Base-by-base conservation (phyloP, 1,140 invertebrate genomes). In the Magallana angulata region DNA sequence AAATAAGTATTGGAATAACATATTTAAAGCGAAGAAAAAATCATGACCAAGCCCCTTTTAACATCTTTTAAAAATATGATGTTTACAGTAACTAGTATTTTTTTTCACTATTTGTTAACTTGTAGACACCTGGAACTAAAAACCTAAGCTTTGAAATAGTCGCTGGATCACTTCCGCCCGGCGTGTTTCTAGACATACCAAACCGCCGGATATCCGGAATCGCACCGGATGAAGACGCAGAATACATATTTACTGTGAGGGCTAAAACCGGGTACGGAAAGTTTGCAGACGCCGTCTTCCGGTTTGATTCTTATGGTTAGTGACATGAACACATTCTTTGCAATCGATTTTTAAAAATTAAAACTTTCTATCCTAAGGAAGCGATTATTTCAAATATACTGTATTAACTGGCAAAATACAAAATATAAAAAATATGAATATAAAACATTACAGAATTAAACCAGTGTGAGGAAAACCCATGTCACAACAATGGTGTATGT, bases 231-330 rank as follows among this genome's bases (percentile, higher is more conserved):
- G 84, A 88, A 30, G 86, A 91, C 64, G 90, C 90, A 16, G 80
- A 87, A 8, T 91, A 88, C 71, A 89, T 68, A 30, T 90, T 91
- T 62, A 90, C 89, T 2, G 87, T 91, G n/a, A 60, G 90, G 57
- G 90, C 90, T 12, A 88, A 85, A 48, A 88, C 88, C 58, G 16
- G 81, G 4, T 62, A 86, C 14, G 89, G 85, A 56, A 90, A 89
- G 71, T 89, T 85, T 85, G 89, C 87, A n/a, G 90, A 91, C 80
- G 90, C 87, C 12, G 85, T 91, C 6, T 91, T 91, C 84, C 85
- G 88, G 76, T 86, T 91, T 62, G 87, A 91, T 83, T 84, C 86
- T 12, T 24, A 84, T 8, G 82, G 86, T 87, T 0, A 36, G 36
- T 36, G 4, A 36, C 0, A 36, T 36, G 0, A 36, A 36, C 36